Base-by-base conservation (phyloP, 2,797 vertebrate genomes). In the Rhynchonycteris naso region DNA sequence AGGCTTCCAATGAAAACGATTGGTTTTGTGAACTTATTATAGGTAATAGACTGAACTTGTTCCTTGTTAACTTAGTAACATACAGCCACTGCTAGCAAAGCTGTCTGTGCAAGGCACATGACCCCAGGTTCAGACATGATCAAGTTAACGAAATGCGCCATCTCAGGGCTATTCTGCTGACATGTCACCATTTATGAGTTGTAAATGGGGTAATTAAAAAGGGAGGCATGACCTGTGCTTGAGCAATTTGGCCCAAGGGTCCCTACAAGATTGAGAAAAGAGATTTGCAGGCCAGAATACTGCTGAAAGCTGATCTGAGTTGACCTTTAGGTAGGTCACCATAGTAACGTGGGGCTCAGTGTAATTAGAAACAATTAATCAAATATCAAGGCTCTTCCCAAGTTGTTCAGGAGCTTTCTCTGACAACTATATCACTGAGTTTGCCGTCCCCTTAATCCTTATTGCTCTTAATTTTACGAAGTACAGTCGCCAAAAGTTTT, bases 181-280 rank as follows among this genome's bases (percentile, higher is more conserved):
- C 91, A 30, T 66, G 59, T 97, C 91, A 95, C 56, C 58, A 76
- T 83, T 95, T 92, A 82, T 68, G 78, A 93, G 24, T 38, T 88
- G 69, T 96, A 92, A 97, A 95, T 94, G 58, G 75, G 43, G 96
- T 97, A 95, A 97, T 96, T 88, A 94, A 85, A 91, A 88, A 78
- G 56, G 24, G 24, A 88, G 15, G 24, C 38, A 85, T 59, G 24
- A 16, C 18, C 47, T 50, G 7, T 68, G 52, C 54, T 87, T 93
- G 28, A 96, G 61, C 58, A 88, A 5, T 75, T 63, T 95, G 85
- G 43, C 85, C 83, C 86, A 63, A 88, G 63, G 91, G 74, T 12
- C 43, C 38, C 16, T 54, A 71, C 1, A 84, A 90, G 80, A 72
- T 33, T 47, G 21, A 87, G 69, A 93, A 78, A 71, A 95, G 61